A percentile compares a stretch with the other conserved stretches of the same genome.
phyloP scores from a whole-genome alignment of 2,888 invertebrate species.

The Drosophila monieri region DNA sequence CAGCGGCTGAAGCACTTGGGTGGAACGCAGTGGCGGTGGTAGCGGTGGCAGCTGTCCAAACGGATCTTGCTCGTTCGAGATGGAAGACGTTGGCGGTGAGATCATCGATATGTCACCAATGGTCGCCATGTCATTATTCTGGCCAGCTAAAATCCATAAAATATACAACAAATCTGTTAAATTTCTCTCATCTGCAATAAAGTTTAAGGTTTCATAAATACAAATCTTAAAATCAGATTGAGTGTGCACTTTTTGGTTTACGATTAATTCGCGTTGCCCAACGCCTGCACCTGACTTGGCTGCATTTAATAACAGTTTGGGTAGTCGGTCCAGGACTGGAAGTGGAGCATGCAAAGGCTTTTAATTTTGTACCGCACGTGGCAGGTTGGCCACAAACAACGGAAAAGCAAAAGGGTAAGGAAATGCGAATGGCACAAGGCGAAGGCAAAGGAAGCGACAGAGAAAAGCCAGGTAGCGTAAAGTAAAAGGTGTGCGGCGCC shows the following conservation, averaged over 20 bases:
- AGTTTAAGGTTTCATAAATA: background rate
- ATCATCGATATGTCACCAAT: constrained; percentile 84
- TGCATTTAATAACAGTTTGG: constrained; percentile 18
- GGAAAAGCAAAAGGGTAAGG: constrained; percentile 10
- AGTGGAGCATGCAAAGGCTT: constrained; percentile 45
- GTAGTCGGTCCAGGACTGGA: constrained; percentile 4
- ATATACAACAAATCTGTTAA: background rate
- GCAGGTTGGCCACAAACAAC: constrained; percentile 34
- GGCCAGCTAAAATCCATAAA: constrained; percentile 77
- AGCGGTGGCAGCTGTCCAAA: constrained; percentile 84
- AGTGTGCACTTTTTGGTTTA: background rate
- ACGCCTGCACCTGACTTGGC: constrained; percentile 7
- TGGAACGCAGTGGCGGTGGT: constrained; percentile 85
- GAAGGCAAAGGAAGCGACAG: constrained; percentile 21
- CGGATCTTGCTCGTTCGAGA: constrained; percentile 85
- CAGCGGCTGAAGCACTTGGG: constrained; percentile 84
- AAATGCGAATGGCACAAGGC: constrained; percentile 14
- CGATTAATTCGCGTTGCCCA: background rate
- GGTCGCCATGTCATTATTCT: constrained; percentile 84
- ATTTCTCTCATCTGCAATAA: background rate
- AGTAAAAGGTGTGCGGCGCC: constrained; percentile 63
- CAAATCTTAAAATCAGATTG: background rate
- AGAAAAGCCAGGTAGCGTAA: constrained; percentile 35
- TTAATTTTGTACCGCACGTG: constrained; percentile 43
- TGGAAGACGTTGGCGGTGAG: constrained; percentile 84